Percentiles rank a stretch among this genome's conserved stretches.
Evolutionary conservation across 2,888 invertebrate genomes (phyloP).

Genomic region (Pheosia tremula): DNA sequence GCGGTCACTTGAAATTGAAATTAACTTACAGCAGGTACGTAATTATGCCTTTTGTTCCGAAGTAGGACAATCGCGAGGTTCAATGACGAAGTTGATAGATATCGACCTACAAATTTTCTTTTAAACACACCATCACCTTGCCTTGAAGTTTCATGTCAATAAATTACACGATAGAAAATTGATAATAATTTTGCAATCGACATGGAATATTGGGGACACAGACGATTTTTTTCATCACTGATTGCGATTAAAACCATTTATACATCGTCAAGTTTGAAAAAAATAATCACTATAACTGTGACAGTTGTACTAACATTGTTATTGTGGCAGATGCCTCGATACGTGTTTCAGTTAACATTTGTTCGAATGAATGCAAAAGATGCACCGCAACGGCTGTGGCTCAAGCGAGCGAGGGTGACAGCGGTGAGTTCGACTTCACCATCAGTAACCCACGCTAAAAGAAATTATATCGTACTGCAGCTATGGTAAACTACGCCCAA

Average conservation of each 20-base stretch:
- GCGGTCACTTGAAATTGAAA: background rate
- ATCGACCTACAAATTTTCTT: conserved; percentile 38
- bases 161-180: conserved; percentile 34
- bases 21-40: conserved; percentile 1
- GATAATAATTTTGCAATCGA: background rate
- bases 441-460: conserved; percentile 26
- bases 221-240: background rate
- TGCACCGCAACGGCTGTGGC: conserved; percentile 71
- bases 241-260: background rate
- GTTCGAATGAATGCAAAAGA: conserved; percentile 68
- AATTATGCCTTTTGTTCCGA: conserved; percentile 34
- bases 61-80: conserved; percentile 45
- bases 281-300: background rate
- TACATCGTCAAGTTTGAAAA: background rate
- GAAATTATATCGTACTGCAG: conserved; percentile 13
- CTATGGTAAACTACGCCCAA: conserved; percentile 22
- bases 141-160: conserved; percentile 40
- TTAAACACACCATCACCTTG: conserved; percentile 32
- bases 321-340: conserved; percentile 60
- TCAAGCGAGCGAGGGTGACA: conserved; percentile 61
- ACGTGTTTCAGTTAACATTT: conserved; percentile 65
- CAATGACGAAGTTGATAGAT: conserved; percentile 36
- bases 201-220: background rate
- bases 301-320: conserved; percentile 7
- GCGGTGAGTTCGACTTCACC: conserved; percentile 64